These are phyloP conservation scores for Aptenodytes patagonicus DNA, from an alignment of 2,113 vertebrate species.

Conservation along the genomic window DNA sequence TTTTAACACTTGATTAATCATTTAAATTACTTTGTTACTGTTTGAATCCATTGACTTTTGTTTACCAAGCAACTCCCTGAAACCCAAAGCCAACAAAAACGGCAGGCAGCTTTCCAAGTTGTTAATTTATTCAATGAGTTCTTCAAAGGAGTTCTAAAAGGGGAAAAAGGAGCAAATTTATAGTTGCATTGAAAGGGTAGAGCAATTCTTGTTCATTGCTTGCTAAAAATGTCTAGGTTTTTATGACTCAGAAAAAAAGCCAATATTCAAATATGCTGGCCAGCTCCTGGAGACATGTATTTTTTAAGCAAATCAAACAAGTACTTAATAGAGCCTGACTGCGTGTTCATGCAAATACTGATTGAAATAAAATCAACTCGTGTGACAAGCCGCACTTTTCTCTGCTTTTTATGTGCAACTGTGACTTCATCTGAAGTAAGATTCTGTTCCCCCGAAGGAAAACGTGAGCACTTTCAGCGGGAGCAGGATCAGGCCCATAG, in stretches of 20 bases:
- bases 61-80: conserved; percentile 80
- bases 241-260: conserved; percentile 32
- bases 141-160: conserved; percentile 70
- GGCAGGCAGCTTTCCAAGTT: conserved; percentile 69
- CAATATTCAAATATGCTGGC: conserved; percentile 62
- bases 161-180: conserved; percentile 64
- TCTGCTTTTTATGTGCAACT: conserved; percentile 39
- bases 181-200: conserved; percentile 64
- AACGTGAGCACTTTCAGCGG: background rate
- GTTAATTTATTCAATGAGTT: conserved; percentile 79
- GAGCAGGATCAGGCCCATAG: background rate
- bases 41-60: conserved; percentile 77
- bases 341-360: conserved; percentile 22
- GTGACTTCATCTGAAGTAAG: conserved; percentile 8
- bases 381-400: conserved; percentile 57
- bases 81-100: conserved; percentile 75
- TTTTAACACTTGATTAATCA: conserved; percentile 86
- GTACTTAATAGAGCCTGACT: conserved; percentile 37
- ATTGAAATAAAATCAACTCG: background rate
- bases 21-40: conserved; percentile 78
- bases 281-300: conserved; percentile 33
- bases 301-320: conserved; percentile 58
- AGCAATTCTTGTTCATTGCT: conserved; percentile 55
- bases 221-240: conserved; percentile 51
- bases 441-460: background rate